Conservation (phyloP, 2,888 invertebrate genomes). For the Phengaris alcon region DNA sequence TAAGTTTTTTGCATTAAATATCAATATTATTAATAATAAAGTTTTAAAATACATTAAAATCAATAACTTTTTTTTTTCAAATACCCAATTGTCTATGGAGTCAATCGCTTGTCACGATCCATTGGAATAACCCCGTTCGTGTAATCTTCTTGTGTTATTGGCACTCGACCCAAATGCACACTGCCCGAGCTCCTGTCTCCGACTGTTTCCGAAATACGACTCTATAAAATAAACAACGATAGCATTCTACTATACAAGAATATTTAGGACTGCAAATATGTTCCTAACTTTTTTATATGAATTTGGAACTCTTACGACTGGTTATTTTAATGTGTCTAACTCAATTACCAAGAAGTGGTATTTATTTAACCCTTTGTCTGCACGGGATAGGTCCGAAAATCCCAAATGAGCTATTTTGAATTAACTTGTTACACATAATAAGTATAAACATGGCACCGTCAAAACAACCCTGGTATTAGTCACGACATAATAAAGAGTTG, state of each 20-base stretch:
- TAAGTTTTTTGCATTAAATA: no score
- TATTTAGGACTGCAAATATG: not conserved
- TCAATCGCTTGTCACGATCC: not conserved
- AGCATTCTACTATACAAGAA: not conserved
- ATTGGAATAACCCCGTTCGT: conserved; percentile 15
- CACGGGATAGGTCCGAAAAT: not conserved
- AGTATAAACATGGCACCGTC: conserved; percentile 11
- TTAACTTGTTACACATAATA: not conserved
- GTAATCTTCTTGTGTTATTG: conserved; percentile 15
- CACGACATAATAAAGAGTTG: conserved; percentile 15
- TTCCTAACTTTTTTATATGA: not conserved
- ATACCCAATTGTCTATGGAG: not conserved
- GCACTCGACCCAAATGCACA: conserved; percentile 15
- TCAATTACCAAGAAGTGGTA: no score
- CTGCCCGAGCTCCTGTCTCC: not conserved
- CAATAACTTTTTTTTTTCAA: no score
- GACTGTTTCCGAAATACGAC: not conserved
- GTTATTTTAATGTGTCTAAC: no score
- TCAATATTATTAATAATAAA: no score
- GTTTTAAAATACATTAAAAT: no score
- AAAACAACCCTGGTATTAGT: conserved; percentile 3
- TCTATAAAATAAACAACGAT: conserved; percentile 11
- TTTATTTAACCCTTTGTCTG: not conserved
- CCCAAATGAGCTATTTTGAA: not conserved
- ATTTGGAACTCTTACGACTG: no score